Conservation (phyloP, 2,888 invertebrate genomes). For the Bombylius major region DNA sequence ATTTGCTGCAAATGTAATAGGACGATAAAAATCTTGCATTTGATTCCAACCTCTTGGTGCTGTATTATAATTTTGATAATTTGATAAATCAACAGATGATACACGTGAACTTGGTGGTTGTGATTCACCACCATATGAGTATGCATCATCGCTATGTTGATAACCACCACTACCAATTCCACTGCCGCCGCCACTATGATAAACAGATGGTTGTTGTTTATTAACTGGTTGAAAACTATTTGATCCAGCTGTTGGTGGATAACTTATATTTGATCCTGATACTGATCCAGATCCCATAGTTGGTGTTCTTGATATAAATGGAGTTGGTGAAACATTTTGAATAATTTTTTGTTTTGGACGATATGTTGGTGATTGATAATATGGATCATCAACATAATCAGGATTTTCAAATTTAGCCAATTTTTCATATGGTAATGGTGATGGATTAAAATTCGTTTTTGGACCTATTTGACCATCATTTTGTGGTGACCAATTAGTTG, state of each 20-base stretch:
- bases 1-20: slow-evolving; percentile 55
- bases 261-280: neutral
- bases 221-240: neutral
- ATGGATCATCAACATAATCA: slow-evolving; percentile 6
- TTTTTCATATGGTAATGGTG: slow-evolving; percentile 30
- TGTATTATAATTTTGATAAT: slow-evolving; percentile 57
- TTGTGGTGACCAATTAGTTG: neutral
- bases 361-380: neutral
- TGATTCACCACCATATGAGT: slow-evolving; percentile 2
- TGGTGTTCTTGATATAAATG: slow-evolving; percentile 15
- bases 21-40: slow-evolving; percentile 54
- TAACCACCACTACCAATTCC: neutral
- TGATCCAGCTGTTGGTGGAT: slow-evolving; percentile 2
- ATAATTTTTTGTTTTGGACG: neutral
- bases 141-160: slow-evolving; percentile 1
- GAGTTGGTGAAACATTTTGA: slow-evolving; percentile 24
- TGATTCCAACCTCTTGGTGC: slow-evolving; percentile 74
- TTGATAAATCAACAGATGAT: slow-evolving; percentile 16
- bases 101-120: slow-evolving; percentile 1
- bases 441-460: slow-evolving; percentile 25
- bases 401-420: slow-evolving; percentile 28
- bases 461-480: neutral
- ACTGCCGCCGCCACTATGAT: neutral
- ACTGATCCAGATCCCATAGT: neutral
- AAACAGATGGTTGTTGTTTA: neutral